phyloP scores from a whole-genome alignment of 2,113 vertebrate species.

The Corvus cornix region DNA sequence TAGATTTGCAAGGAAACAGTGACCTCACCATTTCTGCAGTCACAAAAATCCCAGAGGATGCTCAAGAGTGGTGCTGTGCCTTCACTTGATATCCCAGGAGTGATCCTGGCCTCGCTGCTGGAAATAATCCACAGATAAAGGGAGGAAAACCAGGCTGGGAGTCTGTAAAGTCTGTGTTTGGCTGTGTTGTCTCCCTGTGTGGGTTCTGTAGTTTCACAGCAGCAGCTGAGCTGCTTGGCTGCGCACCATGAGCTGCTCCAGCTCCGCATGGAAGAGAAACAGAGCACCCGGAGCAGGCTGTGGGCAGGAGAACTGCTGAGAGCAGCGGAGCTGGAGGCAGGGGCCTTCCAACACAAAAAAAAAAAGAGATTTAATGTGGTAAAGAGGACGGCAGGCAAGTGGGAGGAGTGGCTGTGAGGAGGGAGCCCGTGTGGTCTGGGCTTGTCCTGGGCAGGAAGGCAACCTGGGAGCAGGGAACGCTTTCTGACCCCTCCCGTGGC shows the following conservation, averaged over 20 bases:
- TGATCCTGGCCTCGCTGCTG: not conserved
- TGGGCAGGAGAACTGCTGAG: not conserved
- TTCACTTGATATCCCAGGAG: not conserved
- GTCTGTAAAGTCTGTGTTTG: not conserved
- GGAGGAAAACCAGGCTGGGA: not conserved
- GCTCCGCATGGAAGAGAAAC: fast-evolving
- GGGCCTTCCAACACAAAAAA: not conserved
- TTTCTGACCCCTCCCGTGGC: not conserved
- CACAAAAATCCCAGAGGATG: not conserved
- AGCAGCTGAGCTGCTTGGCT: not conserved
- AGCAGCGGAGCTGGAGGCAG: not conserved
- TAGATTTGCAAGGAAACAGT: not conserved
- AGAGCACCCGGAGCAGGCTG: not conserved
- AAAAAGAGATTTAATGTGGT: not conserved
- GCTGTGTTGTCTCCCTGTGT: not conserved
- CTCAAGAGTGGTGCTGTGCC: not conserved
- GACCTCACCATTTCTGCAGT: not conserved
- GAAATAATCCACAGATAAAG: not conserved
- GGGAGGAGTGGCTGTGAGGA: not conserved
- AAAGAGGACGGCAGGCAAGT: not conserved
- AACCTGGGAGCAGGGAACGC: not conserved
- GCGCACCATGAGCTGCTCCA: not conserved
- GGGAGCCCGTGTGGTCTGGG: not conserved
- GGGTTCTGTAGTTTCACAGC: not conserved
- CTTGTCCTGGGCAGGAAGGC: not conserved